A percentile compares a stretch with the other conserved stretches of the same genome.
These are phyloP conservation scores for Eurosta solidaginis DNA, from an alignment of 1,140 invertebrate species.

Conservation along the genomic window DNA sequence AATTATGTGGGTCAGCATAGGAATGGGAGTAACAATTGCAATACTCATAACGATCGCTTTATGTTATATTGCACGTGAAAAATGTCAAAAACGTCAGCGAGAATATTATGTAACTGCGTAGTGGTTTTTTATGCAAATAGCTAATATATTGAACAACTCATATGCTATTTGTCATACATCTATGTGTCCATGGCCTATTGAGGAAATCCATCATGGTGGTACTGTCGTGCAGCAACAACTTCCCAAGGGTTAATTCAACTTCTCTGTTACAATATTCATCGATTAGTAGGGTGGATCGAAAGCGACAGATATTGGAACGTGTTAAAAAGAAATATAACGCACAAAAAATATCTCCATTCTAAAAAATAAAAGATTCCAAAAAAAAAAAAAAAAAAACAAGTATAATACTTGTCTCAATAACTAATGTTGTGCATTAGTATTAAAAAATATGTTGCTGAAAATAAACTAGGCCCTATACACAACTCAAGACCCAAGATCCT, in stretches of 20 bases:
- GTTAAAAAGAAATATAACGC: slow-evolving; percentile 1
- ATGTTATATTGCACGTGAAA: slow-evolving; percentile 78
- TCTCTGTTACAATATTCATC: background rate
- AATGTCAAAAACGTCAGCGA: slow-evolving; percentile 72
- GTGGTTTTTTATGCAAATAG: slow-evolving; percentile 27
- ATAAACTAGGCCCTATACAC: background rate
- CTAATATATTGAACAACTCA: background rate
- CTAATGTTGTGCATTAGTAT: slow-evolving; percentile 3
- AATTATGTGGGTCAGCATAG: slow-evolving; percentile 84
- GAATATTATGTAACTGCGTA: slow-evolving; percentile 74
- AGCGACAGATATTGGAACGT: background rate
- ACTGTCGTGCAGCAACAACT: too few species aligned
- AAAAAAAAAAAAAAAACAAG: background rate
- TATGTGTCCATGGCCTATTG: background rate
- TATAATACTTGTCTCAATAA: background rate
- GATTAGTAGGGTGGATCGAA: background rate
- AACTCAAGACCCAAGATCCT: background rate
- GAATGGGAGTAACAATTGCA: slow-evolving; percentile 81
- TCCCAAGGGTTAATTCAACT: background rate
- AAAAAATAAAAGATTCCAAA: background rate
- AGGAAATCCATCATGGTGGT: background rate
- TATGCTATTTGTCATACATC: too few species aligned
- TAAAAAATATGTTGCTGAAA: background rate
- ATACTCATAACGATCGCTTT: slow-evolving; percentile 78
- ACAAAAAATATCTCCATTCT: background rate